Evolutionary conservation across 2,888 invertebrate species (phyloP), one percentile per base, ranked within the genome.

Genomic region (Machimus rusticus): DNA sequence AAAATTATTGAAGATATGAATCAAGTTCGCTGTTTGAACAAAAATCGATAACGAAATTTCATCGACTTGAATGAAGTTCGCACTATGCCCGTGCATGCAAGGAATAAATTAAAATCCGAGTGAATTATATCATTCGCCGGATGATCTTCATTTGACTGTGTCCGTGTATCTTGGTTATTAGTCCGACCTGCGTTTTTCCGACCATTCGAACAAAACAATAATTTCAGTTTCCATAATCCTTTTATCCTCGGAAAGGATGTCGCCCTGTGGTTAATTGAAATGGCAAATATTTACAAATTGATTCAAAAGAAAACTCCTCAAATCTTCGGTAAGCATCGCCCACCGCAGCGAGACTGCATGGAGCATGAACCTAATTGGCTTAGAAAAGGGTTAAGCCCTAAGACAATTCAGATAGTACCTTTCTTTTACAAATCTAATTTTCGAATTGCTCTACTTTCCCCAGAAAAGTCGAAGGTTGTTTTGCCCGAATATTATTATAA

Each of bases 401-500:
- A 74, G 14, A 74, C 74, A 85, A 85, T 28, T 74, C 34, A 46
- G 34, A 8, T 23, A 12, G n/a, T 12, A 1, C 19, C 74, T 46
- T 46, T 12, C 66, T 74, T 39, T 43, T 57, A 74, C 23, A 31
- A 85, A 28, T 19, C 9, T 39, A 31, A 74, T 74, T 85, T 46
- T 46, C 19, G 43, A 74, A 74, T 85, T 85, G 46, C n/a, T 85
- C 43, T 37, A 66, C n/a, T 85, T 85, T 85, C 85, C 28, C 85
- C 8, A 43, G 85, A 85, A 85, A 39, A 43, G 6, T 0, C 57
- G 85, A 85, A 85, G 85, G 85, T 12, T 85, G 85, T 74, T 84
- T 85, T 28, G 85, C 86, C 23, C 78, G 66, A 39, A 79, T 86
- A 86, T 86, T 31, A 86, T 86, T 86, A 86, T 86, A 86, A 86